These are phyloP conservation scores for Nomada goodeniana DNA, from an alignment of 2,888 invertebrate species.

Conservation along the genomic window DNA sequence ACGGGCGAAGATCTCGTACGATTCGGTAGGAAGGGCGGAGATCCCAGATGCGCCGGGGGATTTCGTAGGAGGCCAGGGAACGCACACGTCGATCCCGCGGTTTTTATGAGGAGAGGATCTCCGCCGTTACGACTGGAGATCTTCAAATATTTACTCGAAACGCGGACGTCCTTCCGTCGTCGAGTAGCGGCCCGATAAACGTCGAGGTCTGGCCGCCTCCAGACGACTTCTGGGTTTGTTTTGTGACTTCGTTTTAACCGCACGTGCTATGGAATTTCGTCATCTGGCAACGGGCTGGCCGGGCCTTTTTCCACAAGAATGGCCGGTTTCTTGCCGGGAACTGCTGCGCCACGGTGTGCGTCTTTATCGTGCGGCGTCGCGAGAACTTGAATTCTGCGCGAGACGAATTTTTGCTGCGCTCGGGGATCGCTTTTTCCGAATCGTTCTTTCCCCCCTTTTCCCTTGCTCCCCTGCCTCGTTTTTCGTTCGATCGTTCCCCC, in stretches of 20 bases:
- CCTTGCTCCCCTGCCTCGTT: background rate
- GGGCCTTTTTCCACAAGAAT: constrained; percentile 58
- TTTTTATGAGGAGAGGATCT: constrained; percentile 79
- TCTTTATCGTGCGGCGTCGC: constrained; percentile 48
- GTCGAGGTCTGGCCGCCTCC: constrained; percentile 70
- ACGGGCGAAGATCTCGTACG: constrained; percentile 24
- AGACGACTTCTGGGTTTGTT: constrained; percentile 73
- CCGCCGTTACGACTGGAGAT: constrained; percentile 75
- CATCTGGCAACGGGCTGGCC: constrained; percentile 70
- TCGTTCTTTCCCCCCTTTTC: background rate
- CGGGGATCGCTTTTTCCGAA: background rate
- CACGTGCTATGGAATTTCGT: constrained; percentile 73
- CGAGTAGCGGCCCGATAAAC: constrained; percentile 73
- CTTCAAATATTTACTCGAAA: constrained; percentile 81
- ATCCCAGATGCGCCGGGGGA: constrained; percentile 52
- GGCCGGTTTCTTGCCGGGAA: constrained; percentile 49
- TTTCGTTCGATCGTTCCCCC: no score
- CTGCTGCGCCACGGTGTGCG: constrained; percentile 33
- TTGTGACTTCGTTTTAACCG: constrained; percentile 72
- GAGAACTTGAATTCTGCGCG: constrained; percentile 41
- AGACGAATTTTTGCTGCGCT: constrained; percentile 25
- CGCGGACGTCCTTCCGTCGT: constrained; percentile 80
- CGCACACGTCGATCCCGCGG: constrained; percentile 78
- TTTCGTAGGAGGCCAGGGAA: constrained; percentile 66
- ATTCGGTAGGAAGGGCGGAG: constrained; percentile 2